Base-by-base conservation (phyloP, 2,113 vertebrate species). In the Aplodontia rufa region DNA sequence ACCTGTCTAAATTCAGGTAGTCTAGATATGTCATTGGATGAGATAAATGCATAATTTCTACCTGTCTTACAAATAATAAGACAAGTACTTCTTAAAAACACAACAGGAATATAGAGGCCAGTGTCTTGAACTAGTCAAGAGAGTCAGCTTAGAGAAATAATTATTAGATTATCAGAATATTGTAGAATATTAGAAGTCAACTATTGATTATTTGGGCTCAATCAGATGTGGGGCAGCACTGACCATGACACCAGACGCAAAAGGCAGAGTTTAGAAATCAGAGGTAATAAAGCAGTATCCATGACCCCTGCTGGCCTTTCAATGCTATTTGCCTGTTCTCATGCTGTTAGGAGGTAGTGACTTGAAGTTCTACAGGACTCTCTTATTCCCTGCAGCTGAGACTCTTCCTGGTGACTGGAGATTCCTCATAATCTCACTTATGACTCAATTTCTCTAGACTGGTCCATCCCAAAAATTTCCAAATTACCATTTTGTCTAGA, bases 1-100 rank as follows among this genome's bases (percentile, higher is more conserved):
- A 92, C n/a, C 71, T 91, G 42, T 69, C 80, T 90, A 53, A 58
- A 90, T 79, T 55, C 60, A 90, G 20, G 60, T 75, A 35, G 80
- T 75, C 32, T 84, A 58, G 5, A 51, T 71, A 83, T 90, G 35
- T 69, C 80, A 90, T n/a, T 14, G 10, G 16, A 37, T 55, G 10
- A 78, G 49, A 96, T 62, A 88, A 94, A 94, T 53, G 20, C 4
- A 78, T 58, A 64, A 3, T 6, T 88, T 91, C 78, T 82, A 19
- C 32, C 45, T 90, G 42, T 71, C 30, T 86, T 45, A 17, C 9
- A 42, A 28, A 64, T 71, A 94, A 66, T 80, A 80, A 84, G 53
- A 66, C 75, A 75, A 84, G 40, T 83, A 64, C 62, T 64, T 64
- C 30, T 85, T 26, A 71, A 83, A 74, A 74, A 74, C 1, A 19